phyloP scores from a whole-genome alignment of 1,140 invertebrate genomes.

The Telenomus remus region DNA sequence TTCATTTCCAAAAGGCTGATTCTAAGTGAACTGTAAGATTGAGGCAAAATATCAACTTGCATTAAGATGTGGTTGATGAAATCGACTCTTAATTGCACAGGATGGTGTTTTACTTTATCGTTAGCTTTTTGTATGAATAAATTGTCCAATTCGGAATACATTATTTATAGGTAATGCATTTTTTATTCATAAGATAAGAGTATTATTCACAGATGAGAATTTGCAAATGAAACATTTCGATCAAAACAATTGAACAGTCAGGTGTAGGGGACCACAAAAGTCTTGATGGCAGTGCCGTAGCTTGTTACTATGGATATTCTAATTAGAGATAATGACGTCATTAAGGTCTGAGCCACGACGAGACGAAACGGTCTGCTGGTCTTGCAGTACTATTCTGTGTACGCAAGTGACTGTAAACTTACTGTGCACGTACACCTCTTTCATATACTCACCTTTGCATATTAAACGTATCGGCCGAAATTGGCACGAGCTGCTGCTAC shows the following conservation, averaged over 20 bases:
- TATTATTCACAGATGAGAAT: too few species aligned
- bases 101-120: too few species aligned
- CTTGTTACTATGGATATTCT: constrained; percentile 66
- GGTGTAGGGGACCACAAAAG: constrained; percentile 62
- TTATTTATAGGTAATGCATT: too few species aligned
- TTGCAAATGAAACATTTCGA: constrained; percentile 9
- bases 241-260: constrained; percentile 45
- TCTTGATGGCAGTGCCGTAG: constrained; percentile 29
- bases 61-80: too few species aligned
- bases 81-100: too few species aligned
- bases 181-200: too few species aligned
- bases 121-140: too few species aligned
- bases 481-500: constrained; percentile 9
- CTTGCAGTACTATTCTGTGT: constrained; percentile 64
- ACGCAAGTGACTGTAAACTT: constrained; percentile 43
- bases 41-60: too few species aligned
- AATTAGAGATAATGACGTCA: constrained; percentile 74
- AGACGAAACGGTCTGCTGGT: constrained; percentile 70
- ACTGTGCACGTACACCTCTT: constrained; percentile 12
- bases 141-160: too few species aligned
- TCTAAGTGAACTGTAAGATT: too few species aligned
- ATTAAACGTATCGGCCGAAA: constrained; percentile 19
- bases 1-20: too few species aligned
- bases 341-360: constrained; percentile 71
- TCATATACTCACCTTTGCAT: constrained; percentile 17